These are phyloP conservation scores for Bucco capensis DNA, from an alignment of 2,113 vertebrate genomes.

Conservation along the genomic window DNA sequence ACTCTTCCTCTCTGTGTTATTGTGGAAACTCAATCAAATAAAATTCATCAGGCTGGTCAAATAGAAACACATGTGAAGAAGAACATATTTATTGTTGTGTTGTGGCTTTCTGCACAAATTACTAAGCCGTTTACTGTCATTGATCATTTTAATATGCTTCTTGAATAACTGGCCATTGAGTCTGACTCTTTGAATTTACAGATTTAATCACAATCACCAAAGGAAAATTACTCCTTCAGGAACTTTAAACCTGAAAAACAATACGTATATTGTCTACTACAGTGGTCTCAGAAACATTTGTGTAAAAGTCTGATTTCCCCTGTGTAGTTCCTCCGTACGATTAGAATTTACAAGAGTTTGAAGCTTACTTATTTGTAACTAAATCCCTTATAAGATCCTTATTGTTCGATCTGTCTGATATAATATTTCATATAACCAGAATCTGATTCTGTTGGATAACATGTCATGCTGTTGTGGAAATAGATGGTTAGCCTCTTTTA, in stretches of 20 bases:
- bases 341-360: not conserved
- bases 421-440: not conserved
- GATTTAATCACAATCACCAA: slow-evolving; percentile 59
- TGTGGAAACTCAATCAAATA: not conserved
- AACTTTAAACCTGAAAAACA: slow-evolving; percentile 62
- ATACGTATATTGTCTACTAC: slow-evolving; percentile 4
- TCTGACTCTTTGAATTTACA: slow-evolving; percentile 61
- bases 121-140: not conserved
- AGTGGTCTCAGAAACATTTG: slow-evolving; percentile 14
- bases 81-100: not conserved
- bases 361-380: not conserved
- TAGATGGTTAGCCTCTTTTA: not conserved
- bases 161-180: slow-evolving; percentile 28
- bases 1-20: not conserved
- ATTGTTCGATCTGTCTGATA: not conserved
- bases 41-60: not conserved
- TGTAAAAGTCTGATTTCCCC: slow-evolving; percentile 7
- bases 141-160: slow-evolving; percentile 36
- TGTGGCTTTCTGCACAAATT: not conserved
- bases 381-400: not conserved
- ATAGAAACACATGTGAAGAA: not conserved
- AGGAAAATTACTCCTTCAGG: slow-evolving; percentile 51
- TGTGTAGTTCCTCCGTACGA: not conserved
- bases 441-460: not conserved
- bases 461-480: not conserved